A percentile compares a stretch with the other conserved stretches of the same genome.
These are phyloP conservation scores for Pocillopora verrucosa DNA, from an alignment of 64 coral and sea anemone genomes.

Conservation along the genomic window DNA sequence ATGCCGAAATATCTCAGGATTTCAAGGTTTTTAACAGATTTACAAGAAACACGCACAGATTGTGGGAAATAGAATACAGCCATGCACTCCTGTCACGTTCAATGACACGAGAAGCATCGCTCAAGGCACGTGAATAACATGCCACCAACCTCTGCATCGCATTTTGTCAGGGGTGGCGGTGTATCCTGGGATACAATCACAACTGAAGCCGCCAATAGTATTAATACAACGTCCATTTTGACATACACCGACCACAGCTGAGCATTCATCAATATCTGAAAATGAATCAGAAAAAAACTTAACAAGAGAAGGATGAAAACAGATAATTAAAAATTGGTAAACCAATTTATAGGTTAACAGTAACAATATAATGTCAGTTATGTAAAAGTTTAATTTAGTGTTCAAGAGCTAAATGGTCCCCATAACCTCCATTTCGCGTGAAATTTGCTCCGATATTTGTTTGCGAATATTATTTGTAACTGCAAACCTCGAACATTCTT, in stretches of 20 bases:
- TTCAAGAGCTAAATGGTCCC: too few relatives aligned
- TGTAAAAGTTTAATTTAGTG: too few relatives aligned
- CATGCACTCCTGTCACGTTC: background rate
- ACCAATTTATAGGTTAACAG: too few relatives aligned
- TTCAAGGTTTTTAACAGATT: too few relatives aligned
- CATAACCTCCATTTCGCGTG: too few relatives aligned
- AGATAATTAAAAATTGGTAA: background rate
- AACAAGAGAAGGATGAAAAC: background rate
- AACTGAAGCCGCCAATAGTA: slow-evolving; percentile 81
- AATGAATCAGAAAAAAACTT: background rate
- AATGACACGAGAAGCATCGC: background rate
- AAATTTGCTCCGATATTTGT: too few relatives aligned
- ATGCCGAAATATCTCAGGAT: too few relatives aligned
- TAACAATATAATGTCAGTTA: too few relatives aligned
- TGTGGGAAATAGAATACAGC: background rate
- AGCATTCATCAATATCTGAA: slow-evolving; percentile 89
- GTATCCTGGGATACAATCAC: slow-evolving; percentile 87
- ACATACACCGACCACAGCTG: slow-evolving; percentile 65
- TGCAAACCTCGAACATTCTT: too few relatives aligned
- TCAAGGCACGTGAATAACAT: background rate
- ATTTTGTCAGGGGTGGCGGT: slow-evolving; percentile 30
- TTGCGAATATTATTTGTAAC: too few relatives aligned
- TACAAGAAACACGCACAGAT: too few relatives aligned
- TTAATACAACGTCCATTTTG: slow-evolving; percentile 87
- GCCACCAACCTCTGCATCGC: slow-evolving; percentile 70